Conservation (phyloP, 2,113 vertebrate genomes). For the Hypanus sabinus region DNA sequence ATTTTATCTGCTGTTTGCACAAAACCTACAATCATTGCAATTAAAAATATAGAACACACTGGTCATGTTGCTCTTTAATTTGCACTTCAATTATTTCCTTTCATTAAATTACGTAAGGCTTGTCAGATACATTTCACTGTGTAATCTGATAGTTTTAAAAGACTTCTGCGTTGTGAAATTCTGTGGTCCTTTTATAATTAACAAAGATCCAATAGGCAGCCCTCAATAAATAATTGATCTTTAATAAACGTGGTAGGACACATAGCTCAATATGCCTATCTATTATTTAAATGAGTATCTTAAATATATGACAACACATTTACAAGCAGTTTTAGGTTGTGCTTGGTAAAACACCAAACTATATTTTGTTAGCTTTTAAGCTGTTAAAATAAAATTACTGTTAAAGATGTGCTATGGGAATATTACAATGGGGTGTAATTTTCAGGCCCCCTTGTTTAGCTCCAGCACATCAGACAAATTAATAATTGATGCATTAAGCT, state of each 20-base stretch:
- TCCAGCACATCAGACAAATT: constrained; percentile 68
- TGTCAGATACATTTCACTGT: not conserved
- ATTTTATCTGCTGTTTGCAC: not conserved
- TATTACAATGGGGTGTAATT: constrained; percentile 52
- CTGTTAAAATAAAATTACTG: not conserved
- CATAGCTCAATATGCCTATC: not conserved
- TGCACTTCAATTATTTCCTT: constrained; percentile 14
- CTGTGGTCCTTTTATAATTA: constrained; percentile 13
- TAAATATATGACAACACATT: not conserved
- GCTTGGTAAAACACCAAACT: not conserved
- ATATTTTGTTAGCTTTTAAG: not conserved
- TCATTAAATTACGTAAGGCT: constrained; percentile 1
- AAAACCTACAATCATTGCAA: not conserved
- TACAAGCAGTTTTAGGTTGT: not conserved
- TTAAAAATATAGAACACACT: not conserved
- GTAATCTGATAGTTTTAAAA: constrained; percentile 17
- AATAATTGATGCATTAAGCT: constrained; percentile 82
- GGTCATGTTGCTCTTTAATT: constrained; percentile 5
- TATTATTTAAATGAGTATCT: constrained; percentile 24
- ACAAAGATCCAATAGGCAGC: constrained; percentile 4
- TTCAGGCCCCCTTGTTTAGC: constrained; percentile 51
- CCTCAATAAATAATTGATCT: constrained; percentile 26
- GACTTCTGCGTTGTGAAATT: not conserved
- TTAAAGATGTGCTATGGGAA: not conserved
- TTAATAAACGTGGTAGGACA: constrained; percentile 10